These are phyloP conservation scores for Ptilodon capucinus DNA, from an alignment of 2,888 invertebrate species.

Conservation along the genomic window DNA sequence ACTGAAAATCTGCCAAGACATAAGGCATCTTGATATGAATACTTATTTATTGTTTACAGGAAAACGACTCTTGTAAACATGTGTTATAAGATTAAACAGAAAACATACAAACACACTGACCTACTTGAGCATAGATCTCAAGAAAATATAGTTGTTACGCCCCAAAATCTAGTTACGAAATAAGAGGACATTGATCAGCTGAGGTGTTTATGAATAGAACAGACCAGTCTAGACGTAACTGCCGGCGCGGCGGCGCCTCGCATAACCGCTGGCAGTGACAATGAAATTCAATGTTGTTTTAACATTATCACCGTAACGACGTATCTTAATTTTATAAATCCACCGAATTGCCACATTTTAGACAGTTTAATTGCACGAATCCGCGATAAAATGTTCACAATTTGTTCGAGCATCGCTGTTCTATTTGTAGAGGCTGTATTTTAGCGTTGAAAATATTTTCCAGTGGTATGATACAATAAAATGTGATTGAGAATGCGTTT, in stretches of 20 bases:
- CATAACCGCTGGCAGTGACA: constrained; percentile 40
- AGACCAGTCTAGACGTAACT: constrained; percentile 43
- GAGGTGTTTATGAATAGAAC: constrained; percentile 33
- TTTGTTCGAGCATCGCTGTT: constrained; percentile 6
- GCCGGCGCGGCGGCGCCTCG: constrained; percentile 25
- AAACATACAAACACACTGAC: background rate
- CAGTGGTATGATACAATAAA: background rate
- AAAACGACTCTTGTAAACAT: background rate
- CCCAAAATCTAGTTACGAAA: background rate
- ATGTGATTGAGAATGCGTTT: too few species aligned
- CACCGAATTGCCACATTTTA: constrained; percentile 5
- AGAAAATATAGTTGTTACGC: background rate
- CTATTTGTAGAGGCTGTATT: constrained; percentile 14
- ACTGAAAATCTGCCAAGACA: too few species aligned
- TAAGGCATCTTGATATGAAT: background rate
- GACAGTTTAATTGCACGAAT: constrained; percentile 26
- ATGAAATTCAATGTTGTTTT: constrained; percentile 33
- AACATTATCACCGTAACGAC: constrained; percentile 6
- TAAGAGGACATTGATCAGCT: constrained; percentile 13
- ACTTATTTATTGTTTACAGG: background rate
- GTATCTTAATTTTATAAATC: constrained; percentile 25
- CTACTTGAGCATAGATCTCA: background rate
- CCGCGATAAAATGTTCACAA: constrained; percentile 9
- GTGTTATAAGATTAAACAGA: background rate
- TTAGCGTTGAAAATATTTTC: constrained; percentile 1